A percentile compares a stretch with the other conserved stretches of the same genome.
phyloP scores from a whole-genome alignment of 2,888 invertebrate genomes.

The Polyploca ridens region DNA sequence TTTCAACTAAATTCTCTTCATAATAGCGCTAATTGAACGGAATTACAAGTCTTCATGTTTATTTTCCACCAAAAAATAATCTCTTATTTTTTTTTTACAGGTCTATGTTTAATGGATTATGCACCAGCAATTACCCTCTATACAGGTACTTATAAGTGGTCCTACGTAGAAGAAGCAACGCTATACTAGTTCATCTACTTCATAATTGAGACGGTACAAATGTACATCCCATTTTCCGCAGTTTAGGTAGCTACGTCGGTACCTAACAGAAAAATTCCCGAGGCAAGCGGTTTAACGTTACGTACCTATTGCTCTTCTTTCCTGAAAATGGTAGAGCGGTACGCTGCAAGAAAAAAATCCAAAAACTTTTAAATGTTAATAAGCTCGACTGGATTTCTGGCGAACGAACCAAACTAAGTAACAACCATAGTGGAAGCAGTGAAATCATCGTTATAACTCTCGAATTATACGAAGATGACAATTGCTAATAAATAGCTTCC shows the following conservation, averaged over 20 bases:
- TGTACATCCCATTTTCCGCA: conserved; percentile 32
- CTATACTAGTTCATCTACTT: conserved; percentile 35
- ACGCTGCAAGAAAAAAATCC: conserved; percentile 17
- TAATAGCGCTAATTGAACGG: too few species aligned
- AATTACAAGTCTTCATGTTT: too few species aligned
- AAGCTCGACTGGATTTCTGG: conserved; percentile 14
- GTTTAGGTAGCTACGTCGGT: conserved; percentile 30
- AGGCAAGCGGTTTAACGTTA: conserved; percentile 32
- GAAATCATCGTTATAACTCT: conserved; percentile 20
- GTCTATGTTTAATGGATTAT: too few species aligned
- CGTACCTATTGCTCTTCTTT: conserved; percentile 18
- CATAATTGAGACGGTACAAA: conserved; percentile 49
- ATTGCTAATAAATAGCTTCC: conserved; percentile 18
- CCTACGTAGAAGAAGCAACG: too few species aligned
- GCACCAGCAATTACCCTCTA: too few species aligned
- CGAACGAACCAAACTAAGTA: neutral
- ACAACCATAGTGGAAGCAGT: conserved; percentile 15
- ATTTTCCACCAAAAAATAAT: too few species aligned
- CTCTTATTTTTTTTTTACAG: too few species aligned
- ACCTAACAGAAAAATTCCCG: too few species aligned
- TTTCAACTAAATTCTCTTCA: too few species aligned
- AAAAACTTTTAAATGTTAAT: conserved; percentile 28
- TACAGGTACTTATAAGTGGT: too few species aligned
- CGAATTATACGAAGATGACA: conserved; percentile 22
- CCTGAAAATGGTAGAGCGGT: conserved; percentile 20